Evolutionary conservation across 1,140 invertebrate species (phyloP).

Genomic region (Olivierus martensii): DNA sequence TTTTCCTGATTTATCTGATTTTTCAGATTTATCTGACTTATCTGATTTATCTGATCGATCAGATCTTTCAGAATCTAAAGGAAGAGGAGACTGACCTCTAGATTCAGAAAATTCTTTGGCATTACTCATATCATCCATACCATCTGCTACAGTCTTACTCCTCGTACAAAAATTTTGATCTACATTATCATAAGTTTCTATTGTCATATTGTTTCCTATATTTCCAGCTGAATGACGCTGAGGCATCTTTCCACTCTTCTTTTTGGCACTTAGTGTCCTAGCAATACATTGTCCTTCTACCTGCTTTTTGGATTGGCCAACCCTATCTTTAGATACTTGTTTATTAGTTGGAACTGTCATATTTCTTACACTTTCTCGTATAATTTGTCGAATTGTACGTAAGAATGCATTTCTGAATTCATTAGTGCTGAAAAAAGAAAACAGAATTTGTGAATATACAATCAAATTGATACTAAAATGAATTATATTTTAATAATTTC

Average conservation of each 20-base stretch:
- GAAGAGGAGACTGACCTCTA: slow-evolving; percentile 4
- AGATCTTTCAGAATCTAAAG: not conserved
- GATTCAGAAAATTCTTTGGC: too few species aligned
- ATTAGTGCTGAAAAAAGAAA: slow-evolving; percentile 50
- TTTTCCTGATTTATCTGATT: slow-evolving; percentile 40
- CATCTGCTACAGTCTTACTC: slow-evolving; percentile 78
- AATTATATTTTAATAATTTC: too few species aligned
- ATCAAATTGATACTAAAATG: too few species aligned
- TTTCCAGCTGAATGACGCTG: slow-evolving; percentile 79
- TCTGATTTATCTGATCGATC: slow-evolving; percentile 10
- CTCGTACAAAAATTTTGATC: slow-evolving; percentile 55
- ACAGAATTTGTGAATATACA: too few species aligned
- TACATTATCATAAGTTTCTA: slow-evolving; percentile 47
- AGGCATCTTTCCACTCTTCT: slow-evolving; percentile 35
- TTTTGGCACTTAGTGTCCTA: slow-evolving; percentile 47
- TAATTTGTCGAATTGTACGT: slow-evolving; percentile 90
- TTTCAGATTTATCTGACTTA: slow-evolving; percentile 9
- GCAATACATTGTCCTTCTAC: slow-evolving; percentile 11
- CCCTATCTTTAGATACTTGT: slow-evolving; percentile 60
- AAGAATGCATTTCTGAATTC: slow-evolving; percentile 93
- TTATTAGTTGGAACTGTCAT: slow-evolving; percentile 90
- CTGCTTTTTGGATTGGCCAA: slow-evolving; percentile 45
- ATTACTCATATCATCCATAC: slow-evolving; percentile 28
- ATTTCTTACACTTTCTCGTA: slow-evolving; percentile 83
- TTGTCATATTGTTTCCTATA: slow-evolving; percentile 44